Percentiles rank a stretch among this genome's conserved stretches.
phyloP scores from a whole-genome alignment of 2,113 vertebrate genomes.

The Pogona vitticeps region DNA sequence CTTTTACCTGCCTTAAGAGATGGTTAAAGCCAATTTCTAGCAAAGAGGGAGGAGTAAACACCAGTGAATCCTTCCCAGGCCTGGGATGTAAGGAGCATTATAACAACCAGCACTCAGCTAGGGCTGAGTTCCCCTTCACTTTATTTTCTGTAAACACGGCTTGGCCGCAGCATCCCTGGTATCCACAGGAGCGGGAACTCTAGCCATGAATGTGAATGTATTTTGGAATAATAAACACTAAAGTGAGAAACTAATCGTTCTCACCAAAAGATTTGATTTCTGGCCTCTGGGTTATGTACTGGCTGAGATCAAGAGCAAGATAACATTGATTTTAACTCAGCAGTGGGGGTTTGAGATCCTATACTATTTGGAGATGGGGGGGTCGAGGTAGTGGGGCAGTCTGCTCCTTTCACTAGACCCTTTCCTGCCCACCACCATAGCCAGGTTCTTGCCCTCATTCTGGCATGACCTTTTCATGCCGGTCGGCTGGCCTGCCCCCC shows the following conservation, averaged over 20 bases:
- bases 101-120: background rate
- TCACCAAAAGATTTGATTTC: background rate
- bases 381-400: too few species aligned
- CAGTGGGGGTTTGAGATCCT: background rate
- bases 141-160: background rate
- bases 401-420: background rate
- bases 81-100: too few species aligned
- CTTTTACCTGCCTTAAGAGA: background rate
- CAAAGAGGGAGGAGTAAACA: background rate
- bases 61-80: background rate
- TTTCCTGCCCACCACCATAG: background rate
- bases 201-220: conserved; percentile 12
- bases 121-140: background rate
- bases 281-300: background rate
- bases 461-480: conserved; percentile 61
- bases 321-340: too few species aligned
- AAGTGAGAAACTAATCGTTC: background rate
- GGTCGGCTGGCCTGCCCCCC: background rate
- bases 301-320: background rate
- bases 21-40: background rate
- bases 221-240: conserved; percentile 15
- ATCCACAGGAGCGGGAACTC: background rate
- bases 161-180: conserved; percentile 15
- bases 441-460: background rate
- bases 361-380: background rate